Percentiles rank a stretch among this genome's conserved stretches.
Conservation (phyloP, 2,113 vertebrate genomes). For the Dascyllus trimaculatus region DNA sequence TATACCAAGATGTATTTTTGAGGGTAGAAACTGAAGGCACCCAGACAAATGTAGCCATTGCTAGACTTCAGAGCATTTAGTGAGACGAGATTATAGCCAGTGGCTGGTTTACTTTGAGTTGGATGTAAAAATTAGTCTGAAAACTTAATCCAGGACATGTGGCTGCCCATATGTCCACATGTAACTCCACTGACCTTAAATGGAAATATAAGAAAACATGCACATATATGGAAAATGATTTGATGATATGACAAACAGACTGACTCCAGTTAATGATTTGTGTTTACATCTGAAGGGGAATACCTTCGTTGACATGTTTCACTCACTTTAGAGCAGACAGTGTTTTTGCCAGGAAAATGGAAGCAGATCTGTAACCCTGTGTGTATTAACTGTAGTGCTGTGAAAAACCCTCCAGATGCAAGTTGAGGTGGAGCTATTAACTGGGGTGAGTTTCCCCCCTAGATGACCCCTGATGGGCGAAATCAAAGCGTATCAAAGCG, state of each 20-base stretch:
- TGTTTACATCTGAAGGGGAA: too few relatives aligned
- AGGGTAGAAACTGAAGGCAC: neutral
- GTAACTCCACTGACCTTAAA: too few relatives aligned
- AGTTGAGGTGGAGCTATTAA: conserved; percentile 8
- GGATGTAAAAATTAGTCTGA: conserved; percentile 1
- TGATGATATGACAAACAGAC: too few relatives aligned
- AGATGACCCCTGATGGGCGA: neutral
- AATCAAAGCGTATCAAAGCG: conserved; percentile 7
- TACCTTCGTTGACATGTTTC: too few relatives aligned
- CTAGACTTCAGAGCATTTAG: conserved; percentile 10
- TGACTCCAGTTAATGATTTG: too few relatives aligned
- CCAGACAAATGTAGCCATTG: neutral
- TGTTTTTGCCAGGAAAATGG: neutral
- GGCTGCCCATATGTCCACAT: too few relatives aligned
- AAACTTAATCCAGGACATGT: neutral
- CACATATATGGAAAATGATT: too few relatives aligned
- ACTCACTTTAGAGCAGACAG: too few relatives aligned
- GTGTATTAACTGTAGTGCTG: neutral
- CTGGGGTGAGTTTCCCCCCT: neutral
- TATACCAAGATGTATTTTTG: conserved; percentile 1
- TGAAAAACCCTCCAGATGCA: conserved; percentile 1
- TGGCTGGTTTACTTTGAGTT: conserved; percentile 29
- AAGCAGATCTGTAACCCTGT: neutral
- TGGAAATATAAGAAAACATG: too few relatives aligned
- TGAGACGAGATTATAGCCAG: neutral